phyloP scores from a whole-genome alignment of 2,797 vertebrate genomes.

The Numenius phaeopus region DNA sequence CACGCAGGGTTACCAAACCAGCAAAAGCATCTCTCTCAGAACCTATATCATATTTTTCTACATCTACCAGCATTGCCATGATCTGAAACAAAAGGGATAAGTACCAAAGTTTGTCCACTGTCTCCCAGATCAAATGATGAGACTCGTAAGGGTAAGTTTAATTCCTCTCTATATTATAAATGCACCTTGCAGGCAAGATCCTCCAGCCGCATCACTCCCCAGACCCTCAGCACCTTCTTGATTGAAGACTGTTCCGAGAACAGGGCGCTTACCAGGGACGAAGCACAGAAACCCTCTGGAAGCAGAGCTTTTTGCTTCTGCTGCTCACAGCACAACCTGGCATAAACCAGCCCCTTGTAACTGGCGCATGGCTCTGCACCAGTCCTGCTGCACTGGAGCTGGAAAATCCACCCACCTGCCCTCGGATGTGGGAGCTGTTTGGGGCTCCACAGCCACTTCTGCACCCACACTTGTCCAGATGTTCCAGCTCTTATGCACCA shows the following conservation, averaged over 20 bases:
- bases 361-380: accelerated
- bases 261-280: no score
- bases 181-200: background rate
- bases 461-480: no score
- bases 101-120: background rate
- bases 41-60: accelerated
- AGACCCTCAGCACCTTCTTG: no score
- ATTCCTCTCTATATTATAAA: background rate
- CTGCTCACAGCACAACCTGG: background rate
- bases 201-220: background rate
- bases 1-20: background rate
- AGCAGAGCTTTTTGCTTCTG: background rate
- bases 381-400: background rate
- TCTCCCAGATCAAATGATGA: background rate
- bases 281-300: background rate
- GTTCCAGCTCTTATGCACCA: background rate
- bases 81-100: background rate
- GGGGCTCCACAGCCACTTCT: background rate
- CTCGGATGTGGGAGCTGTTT: background rate
- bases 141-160: background rate
- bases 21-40: background rate
- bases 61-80: accelerated
- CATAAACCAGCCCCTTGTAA: background rate
- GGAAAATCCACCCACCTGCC: accelerated
- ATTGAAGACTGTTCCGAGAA: background rate